These are phyloP conservation scores for Caenorhabditis sp. DNA, from an alignment of 2,888 invertebrate genomes.

Conservation along the genomic window DNA sequence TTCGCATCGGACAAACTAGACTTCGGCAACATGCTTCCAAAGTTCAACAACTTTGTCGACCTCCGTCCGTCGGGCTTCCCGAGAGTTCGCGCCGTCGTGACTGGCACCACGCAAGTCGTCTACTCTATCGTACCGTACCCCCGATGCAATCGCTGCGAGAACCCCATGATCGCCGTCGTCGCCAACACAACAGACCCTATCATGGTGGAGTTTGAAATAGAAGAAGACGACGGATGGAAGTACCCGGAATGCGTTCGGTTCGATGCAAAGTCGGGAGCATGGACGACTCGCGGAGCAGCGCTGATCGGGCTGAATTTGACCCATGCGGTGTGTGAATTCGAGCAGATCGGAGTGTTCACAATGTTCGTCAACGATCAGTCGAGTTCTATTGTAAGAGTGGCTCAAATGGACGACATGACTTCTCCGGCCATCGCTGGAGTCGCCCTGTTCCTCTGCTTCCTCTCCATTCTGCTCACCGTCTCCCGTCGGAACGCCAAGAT, in stretches of 20 bases:
- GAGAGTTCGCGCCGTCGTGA: constrained; percentile 36
- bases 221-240: constrained; percentile 70
- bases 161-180: constrained; percentile 56
- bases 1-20: constrained; percentile 66
- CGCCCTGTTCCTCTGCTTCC: constrained; percentile 68
- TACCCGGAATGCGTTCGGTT: constrained; percentile 73
- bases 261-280: constrained; percentile 39
- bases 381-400: constrained; percentile 57
- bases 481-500: constrained; percentile 48
- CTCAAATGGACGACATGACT: constrained; percentile 59
- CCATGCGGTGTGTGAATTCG: constrained; percentile 74
- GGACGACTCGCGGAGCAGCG: constrained; percentile 61
- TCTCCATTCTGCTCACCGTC: constrained; percentile 66
- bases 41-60: constrained; percentile 70
- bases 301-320: constrained; percentile 73
- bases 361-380: constrained; percentile 64
- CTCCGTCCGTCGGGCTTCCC: constrained; percentile 55
- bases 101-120: constrained; percentile 58
- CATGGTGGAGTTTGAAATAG: constrained; percentile 64
- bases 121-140: constrained; percentile 62
- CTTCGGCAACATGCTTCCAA: constrained; percentile 61
- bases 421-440: constrained; percentile 68
- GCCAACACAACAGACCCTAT: constrained; percentile 62
- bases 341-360: constrained; percentile 69
- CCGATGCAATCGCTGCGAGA: constrained; percentile 61